phyloP scores from a whole-genome alignment of 2,888 invertebrate genomes.

The Rhodophaea formosa region DNA sequence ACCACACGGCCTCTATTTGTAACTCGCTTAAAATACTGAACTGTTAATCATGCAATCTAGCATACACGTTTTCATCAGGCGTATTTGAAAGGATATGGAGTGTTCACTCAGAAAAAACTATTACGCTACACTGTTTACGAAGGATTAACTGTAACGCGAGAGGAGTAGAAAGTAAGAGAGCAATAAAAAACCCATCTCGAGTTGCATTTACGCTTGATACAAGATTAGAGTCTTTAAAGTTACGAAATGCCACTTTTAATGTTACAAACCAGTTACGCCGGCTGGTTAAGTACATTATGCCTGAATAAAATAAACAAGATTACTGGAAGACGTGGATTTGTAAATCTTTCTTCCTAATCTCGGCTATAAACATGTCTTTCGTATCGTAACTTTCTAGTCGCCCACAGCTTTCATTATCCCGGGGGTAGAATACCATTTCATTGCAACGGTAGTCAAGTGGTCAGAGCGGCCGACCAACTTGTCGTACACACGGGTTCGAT shows the following conservation, averaged over 20 bases:
- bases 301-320: constrained; percentile 11
- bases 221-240: neutral
- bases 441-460: neutral
- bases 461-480: too few species aligned
- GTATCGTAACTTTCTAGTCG: constrained; percentile 1
- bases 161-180: neutral
- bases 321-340: neutral
- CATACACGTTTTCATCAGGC: too few species aligned
- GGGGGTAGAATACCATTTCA: neutral
- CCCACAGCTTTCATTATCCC: neutral
- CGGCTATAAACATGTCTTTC: constrained; percentile 2
- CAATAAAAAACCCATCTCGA: neutral
- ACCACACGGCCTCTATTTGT: too few species aligned
- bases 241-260: neutral
- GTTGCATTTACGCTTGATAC: neutral
- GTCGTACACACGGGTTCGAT: too few species aligned
- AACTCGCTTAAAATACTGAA: too few species aligned
- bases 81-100: too few species aligned
- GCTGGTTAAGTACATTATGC: constrained; percentile 11
- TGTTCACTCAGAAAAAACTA: too few species aligned
- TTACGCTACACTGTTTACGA: too few species aligned
- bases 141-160: too few species aligned
- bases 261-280: constrained; percentile 7
- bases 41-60: too few species aligned
- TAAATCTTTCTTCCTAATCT: constrained; percentile 15